Base-by-base conservation (phyloP, 2,888 invertebrate genomes). In the Torymus tubicola region DNA sequence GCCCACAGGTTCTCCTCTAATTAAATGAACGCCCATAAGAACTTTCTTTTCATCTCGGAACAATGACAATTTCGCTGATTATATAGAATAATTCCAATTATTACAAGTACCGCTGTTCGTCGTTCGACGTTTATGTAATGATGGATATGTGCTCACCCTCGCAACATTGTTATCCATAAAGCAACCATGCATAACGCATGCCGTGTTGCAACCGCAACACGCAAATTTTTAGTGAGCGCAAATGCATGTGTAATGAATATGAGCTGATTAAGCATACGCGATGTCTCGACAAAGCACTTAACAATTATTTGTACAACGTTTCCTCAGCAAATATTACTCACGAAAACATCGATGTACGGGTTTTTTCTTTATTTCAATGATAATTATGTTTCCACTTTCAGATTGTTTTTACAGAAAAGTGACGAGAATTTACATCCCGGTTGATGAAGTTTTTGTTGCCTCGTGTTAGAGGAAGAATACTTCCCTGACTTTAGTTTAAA, bases 1-100 rank as follows among this genome's bases (percentile, higher is more conserved):
- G 31, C 42, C 13, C 8, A 70, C 42, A 42, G 42, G 64, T n/a
- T 72, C 57, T 31, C 53, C 18, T 42, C 72, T 78, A 72, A 68
- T 72, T 68, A 58, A 70, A 76, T 60, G 60, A 16, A 52, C n/a
- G 21, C n/a, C 31, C 18, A 60, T 42, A 42, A 42, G 42, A 42
- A 42, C 42, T 42, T 0, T 42, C 42, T 42, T 42, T 42, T 42
- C 42, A 42, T 8, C 42, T 42, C 42, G 42, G 42, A 42, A 42
- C 42, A 42, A 42, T 42, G 1, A 21, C 21, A 21, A 1, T 21
- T 21, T 21, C 2, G 21, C 21, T 21, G 21, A 21, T 21, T 42
- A 42, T 42, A 42, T 42, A 42, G 10, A 5, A 31, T 42, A 42
- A 42, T 42, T 42, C 5, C 42, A 42, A 42, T 42, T 42, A 42